Evolutionary conservation across 1,140 invertebrate species (phyloP).

Genomic region (Phenacoccus solenopsis): DNA sequence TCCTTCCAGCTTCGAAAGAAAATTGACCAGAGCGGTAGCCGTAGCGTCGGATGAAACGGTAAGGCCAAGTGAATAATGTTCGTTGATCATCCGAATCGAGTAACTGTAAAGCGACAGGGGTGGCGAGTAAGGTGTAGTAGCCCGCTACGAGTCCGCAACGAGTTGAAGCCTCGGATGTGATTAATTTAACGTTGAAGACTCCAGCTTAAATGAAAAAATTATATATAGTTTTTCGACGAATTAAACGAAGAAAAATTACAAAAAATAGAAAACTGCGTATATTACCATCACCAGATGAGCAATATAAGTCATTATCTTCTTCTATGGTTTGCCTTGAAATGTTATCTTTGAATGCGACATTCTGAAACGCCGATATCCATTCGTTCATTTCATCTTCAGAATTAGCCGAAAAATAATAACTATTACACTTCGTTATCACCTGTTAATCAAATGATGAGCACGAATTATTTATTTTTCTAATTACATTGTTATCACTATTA

Average conservation of each 20-base stretch:
- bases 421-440: constrained; percentile 57
- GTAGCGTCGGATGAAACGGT: constrained; percentile 69
- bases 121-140: constrained; percentile 57
- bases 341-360: constrained; percentile 65
- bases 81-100: constrained; percentile 46
- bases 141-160: constrained; percentile 56
- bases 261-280: not conserved
- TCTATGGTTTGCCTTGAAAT: constrained; percentile 50
- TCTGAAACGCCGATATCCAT: constrained; percentile 64
- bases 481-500: not conserved
- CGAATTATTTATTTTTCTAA: no score
- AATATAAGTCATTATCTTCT: constrained; percentile 77
- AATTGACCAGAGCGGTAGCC: constrained; percentile 69
- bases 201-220: constrained; percentile 30
- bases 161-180: constrained; percentile 61
- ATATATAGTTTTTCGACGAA: not conserved
- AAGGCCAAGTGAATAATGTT: constrained; percentile 69
- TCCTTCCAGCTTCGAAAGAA: constrained; percentile 79
- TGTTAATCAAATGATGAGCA: constrained; percentile 25
- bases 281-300: constrained; percentile 55
- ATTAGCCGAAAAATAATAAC: constrained; percentile 54
- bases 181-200: constrained; percentile 61
- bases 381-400: constrained; percentile 56
- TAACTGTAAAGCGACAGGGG: constrained; percentile 55
- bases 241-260: not conserved